These are phyloP conservation scores for Istiophorus platypterus DNA, from an alignment of 2,113 vertebrate species.

Conservation along the genomic window DNA sequence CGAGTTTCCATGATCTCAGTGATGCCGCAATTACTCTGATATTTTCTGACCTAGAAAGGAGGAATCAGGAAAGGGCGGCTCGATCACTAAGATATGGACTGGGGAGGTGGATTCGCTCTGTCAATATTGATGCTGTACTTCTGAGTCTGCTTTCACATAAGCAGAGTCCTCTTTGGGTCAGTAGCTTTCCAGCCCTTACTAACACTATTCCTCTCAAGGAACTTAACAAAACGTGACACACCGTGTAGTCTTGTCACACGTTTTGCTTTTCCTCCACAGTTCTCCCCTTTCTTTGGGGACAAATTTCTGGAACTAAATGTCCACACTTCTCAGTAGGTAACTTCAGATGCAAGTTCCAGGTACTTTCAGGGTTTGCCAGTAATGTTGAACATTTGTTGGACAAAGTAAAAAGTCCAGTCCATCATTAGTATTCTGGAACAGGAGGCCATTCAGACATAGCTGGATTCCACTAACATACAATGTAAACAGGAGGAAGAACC, in stretches of 20 bases:
- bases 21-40: not conserved
- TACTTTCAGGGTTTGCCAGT: not conserved
- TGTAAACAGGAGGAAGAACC: not conserved
- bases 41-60: constrained; percentile 5
- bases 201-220: not conserved
- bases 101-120: not conserved
- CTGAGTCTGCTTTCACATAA: not conserved
- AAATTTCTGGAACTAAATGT: not conserved
- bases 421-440: not conserved
- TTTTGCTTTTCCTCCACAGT: not conserved
- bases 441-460: not conserved
- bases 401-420: not conserved
- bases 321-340: not conserved
- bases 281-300: not conserved
- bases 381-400: no score
- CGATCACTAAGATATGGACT: not conserved
- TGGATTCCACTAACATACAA: not conserved
- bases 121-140: not conserved
- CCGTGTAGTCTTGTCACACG: not conserved
- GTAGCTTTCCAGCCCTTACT: not conserved
- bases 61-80: not conserved
- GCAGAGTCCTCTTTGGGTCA: not conserved
- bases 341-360: not conserved
- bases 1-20: not conserved
- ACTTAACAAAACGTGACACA: not conserved